Conservation (phyloP, 1,140 invertebrate genomes). For the Parasteatoda tepidariorum region DNA sequence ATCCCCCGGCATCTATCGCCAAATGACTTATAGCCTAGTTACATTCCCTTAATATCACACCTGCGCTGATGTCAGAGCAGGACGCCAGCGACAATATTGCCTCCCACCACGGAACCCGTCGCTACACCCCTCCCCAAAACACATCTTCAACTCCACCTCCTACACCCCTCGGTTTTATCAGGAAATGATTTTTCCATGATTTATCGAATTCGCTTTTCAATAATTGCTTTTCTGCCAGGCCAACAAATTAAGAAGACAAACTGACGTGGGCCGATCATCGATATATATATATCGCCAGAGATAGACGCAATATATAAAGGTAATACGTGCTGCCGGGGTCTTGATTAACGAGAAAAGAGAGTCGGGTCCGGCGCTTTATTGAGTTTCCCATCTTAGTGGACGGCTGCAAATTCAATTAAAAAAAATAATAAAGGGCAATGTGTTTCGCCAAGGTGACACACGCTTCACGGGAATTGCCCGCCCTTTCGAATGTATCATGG, state of each 20-base stretch:
- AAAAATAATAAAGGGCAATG: constrained; percentile 42
- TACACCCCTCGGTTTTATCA: constrained; percentile 43
- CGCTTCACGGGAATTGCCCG: background rate
- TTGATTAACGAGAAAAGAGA: constrained; percentile 44
- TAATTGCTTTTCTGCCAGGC: constrained; percentile 58
- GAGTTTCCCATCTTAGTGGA: constrained; percentile 31
- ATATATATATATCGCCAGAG: constrained; percentile 19
- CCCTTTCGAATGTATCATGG: constrained; percentile 44
- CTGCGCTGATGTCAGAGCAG: constrained; percentile 47
- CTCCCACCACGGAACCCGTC: background rate
- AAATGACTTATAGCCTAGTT: constrained; percentile 46
- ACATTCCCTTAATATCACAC: constrained; percentile 55
- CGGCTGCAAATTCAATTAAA: constrained; percentile 52
- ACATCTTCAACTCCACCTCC: background rate
- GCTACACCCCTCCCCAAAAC: background rate
- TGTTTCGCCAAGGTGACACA: constrained; percentile 25
- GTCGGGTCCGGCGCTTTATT: constrained; percentile 32
- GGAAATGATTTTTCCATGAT: constrained; percentile 60
- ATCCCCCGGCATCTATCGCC: background rate
- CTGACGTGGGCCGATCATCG: constrained; percentile 30
- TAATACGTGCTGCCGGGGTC: background rate
- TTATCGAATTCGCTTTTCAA: constrained; percentile 57
- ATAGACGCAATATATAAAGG: constrained; percentile 35
- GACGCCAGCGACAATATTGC: constrained; percentile 50
- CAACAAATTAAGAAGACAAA: constrained; percentile 58